Conservation (phyloP, 1,140 invertebrate species). For the Drosophila simulans region DNA sequence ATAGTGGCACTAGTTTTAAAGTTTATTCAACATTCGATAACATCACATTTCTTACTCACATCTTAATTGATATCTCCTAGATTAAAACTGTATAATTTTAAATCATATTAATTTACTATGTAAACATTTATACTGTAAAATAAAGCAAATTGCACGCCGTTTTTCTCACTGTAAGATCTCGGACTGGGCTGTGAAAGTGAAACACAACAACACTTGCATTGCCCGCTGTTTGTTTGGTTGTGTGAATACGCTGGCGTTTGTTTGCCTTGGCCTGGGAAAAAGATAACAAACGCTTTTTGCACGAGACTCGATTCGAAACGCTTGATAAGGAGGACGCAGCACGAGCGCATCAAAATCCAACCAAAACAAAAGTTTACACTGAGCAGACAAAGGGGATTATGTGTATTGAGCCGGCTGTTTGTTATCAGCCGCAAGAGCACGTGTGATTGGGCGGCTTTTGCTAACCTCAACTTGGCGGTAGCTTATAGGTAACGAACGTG, state of each 20-base stretch:
- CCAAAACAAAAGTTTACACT: conserved; percentile 13
- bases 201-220: conserved; percentile 48
- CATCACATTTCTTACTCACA: too few relatives aligned
- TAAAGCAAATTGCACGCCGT: too few relatives aligned
- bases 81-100: too few relatives aligned
- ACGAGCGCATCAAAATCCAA: not conserved
- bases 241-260: conserved; percentile 18
- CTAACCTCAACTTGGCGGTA: conserved; percentile 7
- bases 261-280: conserved; percentile 55
- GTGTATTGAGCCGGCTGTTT: not conserved
- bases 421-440: conserved; percentile 24
- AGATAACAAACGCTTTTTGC: conserved; percentile 48
- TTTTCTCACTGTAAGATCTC: conserved; percentile 5
- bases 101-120: too few relatives aligned
- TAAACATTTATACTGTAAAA: too few relatives aligned
- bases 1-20: too few relatives aligned
- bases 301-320: conserved; percentile 39
- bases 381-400: not conserved
- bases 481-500: not conserved
- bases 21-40: too few relatives aligned
- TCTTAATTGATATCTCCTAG: too few relatives aligned
- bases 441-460: conserved; percentile 16
- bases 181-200: conserved; percentile 69
- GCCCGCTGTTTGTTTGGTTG: conserved; percentile 40
- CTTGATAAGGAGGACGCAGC: conserved; percentile 8